Conservation (phyloP, 2,113 vertebrate species). For the Alligator sinensis region DNA sequence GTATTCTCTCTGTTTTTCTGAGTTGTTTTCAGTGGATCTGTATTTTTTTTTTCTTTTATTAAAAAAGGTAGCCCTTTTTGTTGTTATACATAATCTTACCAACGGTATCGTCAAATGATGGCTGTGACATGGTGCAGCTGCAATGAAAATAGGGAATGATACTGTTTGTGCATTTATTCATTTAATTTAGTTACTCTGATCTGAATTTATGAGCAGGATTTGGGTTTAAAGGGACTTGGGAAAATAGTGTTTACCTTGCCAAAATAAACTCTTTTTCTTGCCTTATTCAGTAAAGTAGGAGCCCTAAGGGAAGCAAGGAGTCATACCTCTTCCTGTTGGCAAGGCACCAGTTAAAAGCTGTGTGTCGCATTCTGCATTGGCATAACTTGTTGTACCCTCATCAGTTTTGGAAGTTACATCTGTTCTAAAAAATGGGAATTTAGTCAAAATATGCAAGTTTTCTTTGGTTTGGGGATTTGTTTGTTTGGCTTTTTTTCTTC, state of each 20-base stretch:
- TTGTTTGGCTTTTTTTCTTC: too few species aligned
- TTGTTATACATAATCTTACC: slow-evolving; percentile 53
- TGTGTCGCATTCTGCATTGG: slow-evolving; percentile 15
- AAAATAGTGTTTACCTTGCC: slow-evolving; percentile 52
- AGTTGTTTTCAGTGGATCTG: slow-evolving; percentile 38
- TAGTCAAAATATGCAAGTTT: not conserved
- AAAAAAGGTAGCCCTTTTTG: too few species aligned
- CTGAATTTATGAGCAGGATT: slow-evolving; percentile 38
- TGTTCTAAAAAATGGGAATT: slow-evolving; percentile 62
- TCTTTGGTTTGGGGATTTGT: too few species aligned
- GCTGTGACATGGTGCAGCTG: slow-evolving; percentile 21
- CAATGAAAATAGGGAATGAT: slow-evolving; percentile 48
- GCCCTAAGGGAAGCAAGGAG: slow-evolving; percentile 62
- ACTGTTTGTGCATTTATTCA: slow-evolving; percentile 47
- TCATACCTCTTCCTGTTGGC: slow-evolving; percentile 24
- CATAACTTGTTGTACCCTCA: not conserved
- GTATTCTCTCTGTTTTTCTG: slow-evolving; percentile 12
- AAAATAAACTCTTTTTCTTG: slow-evolving; percentile 64
- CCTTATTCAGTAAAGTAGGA: slow-evolving; percentile 61
- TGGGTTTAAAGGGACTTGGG: not conserved
- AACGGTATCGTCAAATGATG: slow-evolving; percentile 62
- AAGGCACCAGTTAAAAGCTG: slow-evolving; percentile 44
- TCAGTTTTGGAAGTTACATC: not conserved
- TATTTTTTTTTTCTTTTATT: not conserved
- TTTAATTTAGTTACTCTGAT: slow-evolving; percentile 49